Conservation (phyloP, 2,888 invertebrate species). For the Eupsilia transversa region DNA sequence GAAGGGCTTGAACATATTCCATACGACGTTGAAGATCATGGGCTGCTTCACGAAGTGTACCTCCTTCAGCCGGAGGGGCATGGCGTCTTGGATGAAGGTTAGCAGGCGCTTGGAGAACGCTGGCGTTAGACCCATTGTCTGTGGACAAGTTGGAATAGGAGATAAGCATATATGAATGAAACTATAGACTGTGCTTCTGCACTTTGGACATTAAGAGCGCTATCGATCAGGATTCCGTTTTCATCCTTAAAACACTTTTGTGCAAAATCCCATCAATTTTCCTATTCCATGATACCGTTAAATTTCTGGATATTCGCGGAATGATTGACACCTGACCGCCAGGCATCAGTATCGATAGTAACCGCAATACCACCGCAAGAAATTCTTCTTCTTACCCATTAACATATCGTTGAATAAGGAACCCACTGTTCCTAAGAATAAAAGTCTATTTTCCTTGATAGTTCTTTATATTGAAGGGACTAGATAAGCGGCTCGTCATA, state of each 20-base stretch:
- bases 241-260: background rate
- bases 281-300: background rate
- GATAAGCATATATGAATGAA: constrained; percentile 10
- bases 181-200: background rate
- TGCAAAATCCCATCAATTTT: background rate
- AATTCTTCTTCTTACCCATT: constrained; percentile 19
- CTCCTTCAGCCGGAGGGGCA: constrained; percentile 96
- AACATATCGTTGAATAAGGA: constrained; percentile 7
- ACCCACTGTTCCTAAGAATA: constrained; percentile 10
- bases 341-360: constrained; percentile 33
- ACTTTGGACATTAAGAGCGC: background rate
- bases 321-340: constrained; percentile 23
- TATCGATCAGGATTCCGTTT: background rate
- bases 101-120: constrained; percentile 94
- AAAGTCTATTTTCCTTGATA: constrained; percentile 8
- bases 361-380: constrained; percentile 49
- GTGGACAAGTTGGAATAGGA: constrained; percentile 62
- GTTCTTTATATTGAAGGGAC: background rate
- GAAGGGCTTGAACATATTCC: constrained; percentile 96
- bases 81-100: constrained; percentile 96
- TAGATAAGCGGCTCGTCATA: constrained; percentile 14
- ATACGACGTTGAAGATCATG: constrained; percentile 95
- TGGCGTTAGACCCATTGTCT: constrained; percentile 93
- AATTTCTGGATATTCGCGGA: constrained; percentile 19
- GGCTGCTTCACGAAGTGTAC: constrained; percentile 97